Evolutionary conservation across 2,113 vertebrate genomes (phyloP).

Genomic region (Narcine bancroftii): DNA sequence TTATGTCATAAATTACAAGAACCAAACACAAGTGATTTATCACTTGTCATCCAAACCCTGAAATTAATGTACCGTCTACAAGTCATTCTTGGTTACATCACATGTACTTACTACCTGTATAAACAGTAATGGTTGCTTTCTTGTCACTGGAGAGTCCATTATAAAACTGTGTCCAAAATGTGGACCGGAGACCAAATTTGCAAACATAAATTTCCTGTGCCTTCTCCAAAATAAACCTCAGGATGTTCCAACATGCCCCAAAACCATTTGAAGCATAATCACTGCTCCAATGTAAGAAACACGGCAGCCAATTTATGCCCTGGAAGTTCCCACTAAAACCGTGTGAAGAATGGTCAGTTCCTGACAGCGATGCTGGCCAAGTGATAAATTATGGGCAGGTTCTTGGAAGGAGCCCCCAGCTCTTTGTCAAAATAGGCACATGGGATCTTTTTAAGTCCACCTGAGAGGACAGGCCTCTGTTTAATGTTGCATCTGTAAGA

Average conservation of each 20-base stretch:
- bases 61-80: slow-evolving; percentile 18
- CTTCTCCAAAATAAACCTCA: neutral
- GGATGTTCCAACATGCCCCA: neutral
- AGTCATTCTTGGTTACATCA: slow-evolving; percentile 5
- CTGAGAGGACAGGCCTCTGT: neutral
- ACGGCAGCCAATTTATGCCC: neutral
- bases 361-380: neutral
- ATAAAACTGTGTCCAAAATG: neutral
- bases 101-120: neutral
- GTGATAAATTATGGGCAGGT: neutral
- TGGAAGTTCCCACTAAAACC: neutral
- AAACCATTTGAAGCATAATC: neutral
- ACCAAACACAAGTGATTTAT: slow-evolving; percentile 15
- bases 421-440: neutral
- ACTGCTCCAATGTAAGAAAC: neutral
- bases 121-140: neutral
- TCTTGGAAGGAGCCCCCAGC: neutral
- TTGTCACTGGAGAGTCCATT: neutral
- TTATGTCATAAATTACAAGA: slow-evolving; percentile 34
- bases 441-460: neutral
- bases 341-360: neutral
- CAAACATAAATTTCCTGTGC: neutral
- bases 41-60: slow-evolving; percentile 31
- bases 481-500: neutral
- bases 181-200: neutral